These are phyloP conservation scores for Bombus sylvicola DNA, from an alignment of 1,140 invertebrate species.

Conservation along the genomic window DNA sequence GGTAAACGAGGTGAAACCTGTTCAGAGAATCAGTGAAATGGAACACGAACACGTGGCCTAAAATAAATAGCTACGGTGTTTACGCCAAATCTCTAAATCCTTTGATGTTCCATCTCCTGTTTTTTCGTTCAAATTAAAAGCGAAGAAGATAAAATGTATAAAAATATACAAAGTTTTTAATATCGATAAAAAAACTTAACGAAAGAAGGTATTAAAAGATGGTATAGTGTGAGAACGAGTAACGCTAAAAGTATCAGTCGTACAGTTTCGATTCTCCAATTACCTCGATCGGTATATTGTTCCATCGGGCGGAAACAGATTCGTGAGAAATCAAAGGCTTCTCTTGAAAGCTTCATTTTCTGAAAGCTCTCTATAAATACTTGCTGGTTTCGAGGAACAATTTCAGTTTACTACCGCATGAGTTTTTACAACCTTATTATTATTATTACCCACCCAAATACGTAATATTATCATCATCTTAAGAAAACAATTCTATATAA, in stretches of 20 bases:
- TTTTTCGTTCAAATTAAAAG: background rate
- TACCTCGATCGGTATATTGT: slow-evolving; percentile 35
- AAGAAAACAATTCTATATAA: too few relatives aligned
- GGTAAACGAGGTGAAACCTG: background rate
- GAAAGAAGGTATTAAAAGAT: background rate
- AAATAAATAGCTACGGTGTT: background rate
- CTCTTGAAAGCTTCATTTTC: slow-evolving; percentile 7
- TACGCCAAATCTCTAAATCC: background rate
- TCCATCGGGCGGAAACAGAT: slow-evolving; percentile 25
- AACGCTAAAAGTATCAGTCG: background rate
- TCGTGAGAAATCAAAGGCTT: slow-evolving; percentile 18
- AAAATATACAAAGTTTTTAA: background rate
- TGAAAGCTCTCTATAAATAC: slow-evolving; percentile 6
- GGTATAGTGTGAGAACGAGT: background rate
- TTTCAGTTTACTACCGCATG: background rate
- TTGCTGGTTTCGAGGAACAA: background rate
- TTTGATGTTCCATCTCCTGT: background rate
- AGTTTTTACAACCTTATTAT: background rate
- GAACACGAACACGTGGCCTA: background rate
- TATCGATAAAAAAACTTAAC: background rate
- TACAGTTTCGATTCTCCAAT: background rate
- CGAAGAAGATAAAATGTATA: background rate
- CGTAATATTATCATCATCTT: background rate
- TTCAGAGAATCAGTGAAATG: background rate
- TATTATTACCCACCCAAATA: background rate